Evolutionary conservation across 2,797 vertebrate species (phyloP), one percentile per base, ranked within the genome.

Genomic region (Chloroceryle inda): DNA sequence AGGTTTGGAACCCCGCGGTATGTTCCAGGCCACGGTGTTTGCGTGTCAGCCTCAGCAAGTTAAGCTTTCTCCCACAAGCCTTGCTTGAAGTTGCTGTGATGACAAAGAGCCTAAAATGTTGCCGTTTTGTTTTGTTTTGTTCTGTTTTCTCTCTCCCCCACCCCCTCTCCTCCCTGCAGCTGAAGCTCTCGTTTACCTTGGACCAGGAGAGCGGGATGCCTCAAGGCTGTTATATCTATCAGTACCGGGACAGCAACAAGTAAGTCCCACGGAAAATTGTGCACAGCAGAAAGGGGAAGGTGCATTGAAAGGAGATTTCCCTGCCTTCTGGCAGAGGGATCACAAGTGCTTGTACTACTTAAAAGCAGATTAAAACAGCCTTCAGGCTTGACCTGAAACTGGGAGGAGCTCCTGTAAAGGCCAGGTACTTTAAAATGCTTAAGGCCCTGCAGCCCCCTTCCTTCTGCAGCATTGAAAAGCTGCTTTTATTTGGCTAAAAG

Each of bases 221-320:
- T 91, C 99, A 99, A 98, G 99, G 99, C 94, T 99, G 99, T 96
- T 99, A 99, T 40, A 73, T 99, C 96, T 99, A 99, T 91, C 97
- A 99, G 93, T 99, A 99, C 98, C 98, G 97, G 83, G 99, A 99
- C 98, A 99, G 99, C 96, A 99, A 99, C 98, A 99, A 98, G 99
- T 99, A 98, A 98, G 99, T 96, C 91, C 68, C 72, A 44, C 24
- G 10, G 49, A 79, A 89, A 63, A 52, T 68, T 19, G 16, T 37
- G 24, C 4, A 0, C 80, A 66, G 61, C 77, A 76, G 56, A 66
- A 23, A 80, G 4, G 4, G 61, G 76, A 91, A 87, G 79, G 77
- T 87, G 78, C 89, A 78, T 13, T 33, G 44, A n/a, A 33, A 61
- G 38, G 58, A 73, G 37, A 3, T 52, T 66, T 50, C 50, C 72